Conservation (phyloP, 2,113 vertebrate genomes). For the Solenodon paradoxus region DNA sequence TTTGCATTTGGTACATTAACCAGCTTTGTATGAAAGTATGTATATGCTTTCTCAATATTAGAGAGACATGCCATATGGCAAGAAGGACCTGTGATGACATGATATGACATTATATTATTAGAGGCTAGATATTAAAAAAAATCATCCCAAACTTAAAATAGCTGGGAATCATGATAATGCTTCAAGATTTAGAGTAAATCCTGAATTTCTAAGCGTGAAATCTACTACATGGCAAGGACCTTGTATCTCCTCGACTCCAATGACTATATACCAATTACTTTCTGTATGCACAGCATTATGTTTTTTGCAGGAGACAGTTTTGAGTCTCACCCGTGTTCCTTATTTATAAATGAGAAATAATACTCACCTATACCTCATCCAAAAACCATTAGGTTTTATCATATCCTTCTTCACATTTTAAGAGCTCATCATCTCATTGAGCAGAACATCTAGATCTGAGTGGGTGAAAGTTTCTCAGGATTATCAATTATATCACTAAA, state of each 20-base stretch:
- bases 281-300: neutral
- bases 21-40: neutral
- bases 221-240: neutral
- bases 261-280: neutral
- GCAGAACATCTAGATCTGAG: neutral
- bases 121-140: neutral
- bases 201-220: conserved; percentile 3
- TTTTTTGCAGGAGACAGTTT: neutral
- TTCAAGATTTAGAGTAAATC: neutral
- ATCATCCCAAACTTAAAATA: neutral
- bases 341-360: neutral
- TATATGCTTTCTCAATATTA: neutral
- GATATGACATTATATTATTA: neutral
- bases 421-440: neutral
- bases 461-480: neutral
- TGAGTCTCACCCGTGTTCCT: neutral
- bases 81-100: neutral
- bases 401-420: neutral
- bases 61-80: neutral
- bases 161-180: neutral
- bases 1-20: neutral
- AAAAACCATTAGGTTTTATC: neutral
- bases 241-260: neutral
- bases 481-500: neutral
- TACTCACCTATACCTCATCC: neutral